Base-by-base conservation (phyloP, 2,888 invertebrate genomes). In the Pterostichus madidus region DNA sequence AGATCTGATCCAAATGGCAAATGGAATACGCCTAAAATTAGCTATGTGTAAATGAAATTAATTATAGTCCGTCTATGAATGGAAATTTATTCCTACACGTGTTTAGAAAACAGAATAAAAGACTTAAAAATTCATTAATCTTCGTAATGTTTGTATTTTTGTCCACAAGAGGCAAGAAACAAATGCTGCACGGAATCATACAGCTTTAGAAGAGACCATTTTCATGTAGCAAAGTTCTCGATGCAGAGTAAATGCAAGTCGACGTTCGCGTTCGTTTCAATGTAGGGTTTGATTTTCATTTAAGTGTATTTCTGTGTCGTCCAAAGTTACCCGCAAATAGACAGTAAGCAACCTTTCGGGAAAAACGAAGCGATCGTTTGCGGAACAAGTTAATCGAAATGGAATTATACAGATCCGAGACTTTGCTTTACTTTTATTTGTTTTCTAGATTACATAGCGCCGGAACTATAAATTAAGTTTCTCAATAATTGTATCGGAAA, bases 301-400 rank as follows among this genome's bases (percentile, higher is more conserved):
- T 71, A 71, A 71, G 71, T 71, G 71, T 71, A 71, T 71, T 71
- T 71, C 71, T 44, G 24, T 71, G 71, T 71, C n/a, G 46, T 17
- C n/a, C 15, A 44, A 68, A 68, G 13, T 44, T 10, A 13, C 39
- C 44, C 13, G 59, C 10, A 10, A 59, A 44, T n/a, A 71, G 24
- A 71, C 46, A 44, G 44, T 8, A 71, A n/a, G 44, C 17, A 71
- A n/a, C 24, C n/a, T 7, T n/a, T 10, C 59, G 10, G 59, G 15
- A 15, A 59, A 11, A 59, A 59, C 7, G 17, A n/a, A 59, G 8
- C 49, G 71, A 44, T 44, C 46, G 49, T 59, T 59, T 31, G 59
- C 59, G 59, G 17, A 59, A 59, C 31, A 31, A 59, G 59, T 31
- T 59, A 59, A 59, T 59, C 59, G 59, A 59, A 59, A 24, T 10